Evolutionary conservation across 1,140 invertebrate species (phyloP).

Genomic region (Caenorhabditis elegans): DNA sequence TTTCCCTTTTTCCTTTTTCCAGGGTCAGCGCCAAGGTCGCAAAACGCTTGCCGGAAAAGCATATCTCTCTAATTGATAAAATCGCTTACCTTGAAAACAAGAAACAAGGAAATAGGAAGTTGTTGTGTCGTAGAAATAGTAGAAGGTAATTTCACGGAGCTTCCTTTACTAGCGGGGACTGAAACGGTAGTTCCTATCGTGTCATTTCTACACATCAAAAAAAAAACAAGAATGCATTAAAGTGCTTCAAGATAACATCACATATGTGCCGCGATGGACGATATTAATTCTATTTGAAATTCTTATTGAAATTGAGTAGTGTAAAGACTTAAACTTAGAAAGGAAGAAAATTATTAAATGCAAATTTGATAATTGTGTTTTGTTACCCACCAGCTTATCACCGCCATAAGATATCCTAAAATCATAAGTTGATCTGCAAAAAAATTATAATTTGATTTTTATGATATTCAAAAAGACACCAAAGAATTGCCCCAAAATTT

Average conservation of each 20-base stretch:
- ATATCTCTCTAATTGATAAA: conserved; percentile 10
- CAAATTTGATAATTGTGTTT: no score
- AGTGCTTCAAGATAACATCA: conserved; percentile 15
- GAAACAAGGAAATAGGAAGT: not conserved
- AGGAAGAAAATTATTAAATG: no score
- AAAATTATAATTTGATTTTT: no score
- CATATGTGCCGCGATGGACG: not conserved
- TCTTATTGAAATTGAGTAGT: no score
- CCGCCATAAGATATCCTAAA: no score
- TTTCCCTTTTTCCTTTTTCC: not conserved
- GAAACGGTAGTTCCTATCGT: not conserved
- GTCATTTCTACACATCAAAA: not conserved
- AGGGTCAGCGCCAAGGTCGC: not conserved
- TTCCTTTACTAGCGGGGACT: not conserved
- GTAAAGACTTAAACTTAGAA: no score
- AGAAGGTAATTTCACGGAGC: not conserved
- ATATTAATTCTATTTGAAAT: no score
- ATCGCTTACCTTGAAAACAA: not conserved
- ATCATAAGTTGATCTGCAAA: no score
- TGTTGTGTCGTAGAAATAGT: not conserved
- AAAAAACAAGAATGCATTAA: not conserved
- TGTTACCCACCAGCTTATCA: no score
- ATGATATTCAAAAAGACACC: no score
- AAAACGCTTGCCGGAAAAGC: not conserved
- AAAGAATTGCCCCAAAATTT: no score